phyloP scores from a whole-genome alignment of 2,113 vertebrate species.

The Tetrao urogallus region DNA sequence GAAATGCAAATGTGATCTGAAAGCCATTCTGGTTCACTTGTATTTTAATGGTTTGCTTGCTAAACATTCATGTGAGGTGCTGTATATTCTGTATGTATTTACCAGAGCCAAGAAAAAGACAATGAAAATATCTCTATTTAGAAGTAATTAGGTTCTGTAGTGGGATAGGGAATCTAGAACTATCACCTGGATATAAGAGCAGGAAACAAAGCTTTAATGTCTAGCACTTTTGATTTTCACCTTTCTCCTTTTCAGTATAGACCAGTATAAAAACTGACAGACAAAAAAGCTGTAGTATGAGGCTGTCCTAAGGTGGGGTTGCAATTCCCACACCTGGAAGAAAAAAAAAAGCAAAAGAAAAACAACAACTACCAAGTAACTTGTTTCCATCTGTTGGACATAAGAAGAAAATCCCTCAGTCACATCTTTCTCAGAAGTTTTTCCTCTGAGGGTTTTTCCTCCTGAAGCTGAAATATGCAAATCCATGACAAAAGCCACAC shows the following conservation, averaged over 20 bases:
- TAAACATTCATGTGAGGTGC: not conserved
- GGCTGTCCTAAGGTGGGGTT: not conserved
- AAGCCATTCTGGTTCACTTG: not conserved
- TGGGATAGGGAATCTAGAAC: not conserved
- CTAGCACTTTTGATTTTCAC: not conserved
- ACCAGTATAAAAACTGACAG: not conserved
- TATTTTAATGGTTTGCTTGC: not conserved
- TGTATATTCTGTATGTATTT: not conserved
- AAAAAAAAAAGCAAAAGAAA: not conserved
- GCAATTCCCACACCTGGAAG: not conserved
- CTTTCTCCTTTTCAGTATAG: not conserved
- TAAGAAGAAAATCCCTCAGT: not conserved
- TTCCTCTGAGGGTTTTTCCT: not conserved
- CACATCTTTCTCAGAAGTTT: not conserved
- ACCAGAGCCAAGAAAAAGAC: not conserved
- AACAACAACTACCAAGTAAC: no score
- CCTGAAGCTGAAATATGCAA: not conserved
- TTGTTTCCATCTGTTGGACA: not conserved
- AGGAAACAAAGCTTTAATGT: not conserved
- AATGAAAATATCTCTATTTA: not conserved
- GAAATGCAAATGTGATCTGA: not conserved
- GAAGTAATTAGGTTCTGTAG: not conserved
- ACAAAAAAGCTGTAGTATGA: not conserved
- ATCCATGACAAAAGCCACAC: not conserved
- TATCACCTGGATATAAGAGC: fast-evolving